These are phyloP conservation scores for Anolis carolinensis DNA, from an alignment of 2,113 vertebrate species.

Conservation along the genomic window DNA sequence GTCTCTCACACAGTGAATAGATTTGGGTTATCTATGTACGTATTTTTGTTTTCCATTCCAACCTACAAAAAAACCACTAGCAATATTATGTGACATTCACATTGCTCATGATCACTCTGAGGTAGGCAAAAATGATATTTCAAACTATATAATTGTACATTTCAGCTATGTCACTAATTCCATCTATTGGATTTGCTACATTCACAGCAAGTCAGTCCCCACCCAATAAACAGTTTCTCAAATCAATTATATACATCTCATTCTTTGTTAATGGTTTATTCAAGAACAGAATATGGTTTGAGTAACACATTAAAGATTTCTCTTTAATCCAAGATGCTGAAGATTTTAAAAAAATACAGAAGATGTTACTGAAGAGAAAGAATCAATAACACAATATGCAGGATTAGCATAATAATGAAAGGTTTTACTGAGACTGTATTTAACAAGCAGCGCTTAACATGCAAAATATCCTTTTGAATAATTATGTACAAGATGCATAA, in stretches of 20 bases:
- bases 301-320: background rate
- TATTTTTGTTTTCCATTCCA: background rate
- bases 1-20: background rate
- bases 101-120: background rate
- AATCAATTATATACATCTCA: background rate
- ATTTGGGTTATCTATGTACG: background rate
- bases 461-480: background rate
- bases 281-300: background rate
- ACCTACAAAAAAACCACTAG: background rate
- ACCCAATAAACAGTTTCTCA: background rate
- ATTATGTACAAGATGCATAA: background rate
- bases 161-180: background rate
- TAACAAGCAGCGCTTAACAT: background rate
- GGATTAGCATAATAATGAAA: constrained; percentile 4
- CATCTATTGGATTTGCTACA: background rate
- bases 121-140: background rate
- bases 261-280: background rate
- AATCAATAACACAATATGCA: background rate
- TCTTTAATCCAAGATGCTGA: background rate
- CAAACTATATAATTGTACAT: background rate
- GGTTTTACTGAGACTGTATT: background rate
- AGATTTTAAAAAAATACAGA: too few relatives aligned
- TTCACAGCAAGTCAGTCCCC: background rate
- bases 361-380: background rate
- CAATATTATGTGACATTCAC: background rate